A percentile compares a stretch with the other conserved stretches of the same genome.
phyloP scores from a whole-genome alignment of 2,113 vertebrate genomes.

The Cryptotis parvus region DNA sequence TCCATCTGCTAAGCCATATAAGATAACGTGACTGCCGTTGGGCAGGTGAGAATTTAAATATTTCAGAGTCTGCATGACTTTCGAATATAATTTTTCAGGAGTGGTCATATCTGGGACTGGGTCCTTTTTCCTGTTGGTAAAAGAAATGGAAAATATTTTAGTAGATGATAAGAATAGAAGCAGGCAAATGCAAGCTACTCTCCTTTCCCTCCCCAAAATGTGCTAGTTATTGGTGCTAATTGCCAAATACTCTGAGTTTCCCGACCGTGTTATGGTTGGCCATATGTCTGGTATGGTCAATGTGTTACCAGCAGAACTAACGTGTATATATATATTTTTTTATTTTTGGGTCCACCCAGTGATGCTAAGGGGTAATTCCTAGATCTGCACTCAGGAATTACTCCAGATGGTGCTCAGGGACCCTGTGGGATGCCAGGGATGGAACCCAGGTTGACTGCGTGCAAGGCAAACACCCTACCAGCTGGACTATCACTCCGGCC shows the following conservation, averaged over 20 bases:
- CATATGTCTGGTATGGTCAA: neutral
- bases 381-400: too few relatives aligned
- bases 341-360: too few relatives aligned
- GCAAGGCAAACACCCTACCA: too few relatives aligned
- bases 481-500: too few relatives aligned
- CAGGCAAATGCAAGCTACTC: neutral
- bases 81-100: conserved; percentile 83
- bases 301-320: neutral
- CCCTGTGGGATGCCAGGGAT: too few relatives aligned
- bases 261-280: too few relatives aligned
- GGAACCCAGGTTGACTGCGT: too few relatives aligned
- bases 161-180: neutral
- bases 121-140: conserved; percentile 78
- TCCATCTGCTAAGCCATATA: conserved; percentile 87
- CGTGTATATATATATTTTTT: too few relatives aligned
- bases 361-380: too few relatives aligned
- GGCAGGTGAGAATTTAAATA: conserved; percentile 85
- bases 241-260: conserved; percentile 2
- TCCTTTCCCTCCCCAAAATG: too few relatives aligned
- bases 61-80: conserved; percentile 77
- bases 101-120: conserved; percentile 86
- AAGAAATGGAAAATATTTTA: conserved; percentile 34
- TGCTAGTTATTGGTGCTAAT: neutral
- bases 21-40: conserved; percentile 85
- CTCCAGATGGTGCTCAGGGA: too few relatives aligned